A percentile compares a stretch with the other conserved stretches of the same genome.
Evolutionary conservation across 2,113 vertebrate genomes (phyloP).

Genomic region (Lasiurus borealis): DNA sequence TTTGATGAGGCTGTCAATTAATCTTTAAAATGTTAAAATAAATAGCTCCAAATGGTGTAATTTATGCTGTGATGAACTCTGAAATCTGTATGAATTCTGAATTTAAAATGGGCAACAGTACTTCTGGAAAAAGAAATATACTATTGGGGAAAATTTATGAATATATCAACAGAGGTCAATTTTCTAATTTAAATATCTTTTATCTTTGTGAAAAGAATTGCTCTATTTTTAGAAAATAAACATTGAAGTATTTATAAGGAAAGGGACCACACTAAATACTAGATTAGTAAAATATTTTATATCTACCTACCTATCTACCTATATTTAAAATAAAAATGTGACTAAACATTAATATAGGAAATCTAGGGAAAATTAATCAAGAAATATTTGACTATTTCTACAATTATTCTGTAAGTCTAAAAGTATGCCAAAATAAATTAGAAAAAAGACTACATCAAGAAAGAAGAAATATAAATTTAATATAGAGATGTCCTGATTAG

Average conservation of each 20-base stretch:
- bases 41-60: constrained; percentile 23
- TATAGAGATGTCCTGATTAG: constrained; percentile 32
- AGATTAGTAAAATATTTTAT: not conserved
- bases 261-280: not conserved
- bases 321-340: not conserved
- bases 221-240: not conserved
- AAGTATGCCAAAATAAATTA: constrained; percentile 11
- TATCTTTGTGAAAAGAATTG: not conserved
- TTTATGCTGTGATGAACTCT: not conserved
- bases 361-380: not conserved
- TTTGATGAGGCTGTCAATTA: constrained; percentile 26
- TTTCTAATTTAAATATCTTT: not conserved
- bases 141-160: not conserved
- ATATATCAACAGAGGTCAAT: not conserved
- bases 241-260: not conserved
- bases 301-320: not conserved
- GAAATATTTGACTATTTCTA: not conserved
- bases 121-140: not conserved
- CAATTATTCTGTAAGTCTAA: not conserved
- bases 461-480: not conserved
- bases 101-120: not conserved
- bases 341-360: not conserved
- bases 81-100: not conserved
- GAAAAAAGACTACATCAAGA: not conserved
- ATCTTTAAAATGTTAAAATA: constrained; percentile 39